Conservation (phyloP, 1,140 invertebrate genomes). For the Drosophila kohkoa region DNA sequence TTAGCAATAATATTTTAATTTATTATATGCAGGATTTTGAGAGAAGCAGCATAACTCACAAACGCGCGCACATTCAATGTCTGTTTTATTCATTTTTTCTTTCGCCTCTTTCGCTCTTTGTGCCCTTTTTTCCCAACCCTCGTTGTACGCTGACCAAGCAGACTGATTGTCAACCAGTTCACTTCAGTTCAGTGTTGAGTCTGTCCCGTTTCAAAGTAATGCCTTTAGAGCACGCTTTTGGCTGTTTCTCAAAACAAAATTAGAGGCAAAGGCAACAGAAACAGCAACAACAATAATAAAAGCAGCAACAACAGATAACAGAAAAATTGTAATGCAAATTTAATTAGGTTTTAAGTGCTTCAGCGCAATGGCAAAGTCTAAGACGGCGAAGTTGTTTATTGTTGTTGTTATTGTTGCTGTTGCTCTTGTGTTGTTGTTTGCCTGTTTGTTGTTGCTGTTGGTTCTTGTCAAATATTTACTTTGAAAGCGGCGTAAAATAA, state of each 20-base stretch:
- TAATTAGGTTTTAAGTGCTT: conserved; percentile 83
- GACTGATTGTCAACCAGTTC: conserved; percentile 72
- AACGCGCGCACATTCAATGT: not conserved
- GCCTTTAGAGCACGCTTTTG: conserved; percentile 54
- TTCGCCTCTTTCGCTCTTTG: not conserved
- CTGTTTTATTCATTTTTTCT: conserved; percentile 23
- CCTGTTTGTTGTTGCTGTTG: conserved; percentile 40
- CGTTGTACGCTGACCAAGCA: conserved; percentile 19
- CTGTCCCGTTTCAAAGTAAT: conserved; percentile 49
- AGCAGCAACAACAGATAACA: conserved; percentile 43
- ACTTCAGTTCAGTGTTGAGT: conserved; percentile 52
- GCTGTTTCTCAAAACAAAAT: conserved; percentile 79
- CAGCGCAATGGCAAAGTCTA: conserved; percentile 59
- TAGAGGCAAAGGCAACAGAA: conserved; percentile 55
- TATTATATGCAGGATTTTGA: conserved; percentile 38
- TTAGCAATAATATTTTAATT: conserved; percentile 35
- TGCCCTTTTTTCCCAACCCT: not conserved
- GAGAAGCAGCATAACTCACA: conserved; percentile 8
- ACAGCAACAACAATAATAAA: conserved; percentile 13
- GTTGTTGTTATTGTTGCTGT: conserved; percentile 26
- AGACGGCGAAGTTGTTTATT: conserved; percentile 46
- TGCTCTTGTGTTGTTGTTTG: conserved; percentile 13
- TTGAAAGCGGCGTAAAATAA: conserved; percentile 74
- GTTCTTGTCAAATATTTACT: conserved; percentile 79
- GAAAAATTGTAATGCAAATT: conserved; percentile 80